phyloP scores from a whole-genome alignment of 1,140 invertebrate genomes.

The Drosophila persimilis region DNA sequence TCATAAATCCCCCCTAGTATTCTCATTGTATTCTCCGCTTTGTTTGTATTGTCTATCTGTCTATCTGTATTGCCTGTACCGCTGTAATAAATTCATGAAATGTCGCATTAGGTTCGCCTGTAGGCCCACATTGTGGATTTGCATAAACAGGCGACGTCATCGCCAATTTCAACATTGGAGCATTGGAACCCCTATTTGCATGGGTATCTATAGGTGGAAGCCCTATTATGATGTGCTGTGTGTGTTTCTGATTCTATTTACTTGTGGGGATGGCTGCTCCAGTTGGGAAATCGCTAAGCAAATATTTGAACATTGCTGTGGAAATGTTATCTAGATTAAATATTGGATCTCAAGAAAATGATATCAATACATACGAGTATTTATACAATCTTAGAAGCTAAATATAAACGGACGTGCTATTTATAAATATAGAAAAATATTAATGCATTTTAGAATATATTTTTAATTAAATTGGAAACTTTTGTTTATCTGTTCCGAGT shows the following conservation, averaged over 20 bases:
- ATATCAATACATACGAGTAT: too few relatives aligned
- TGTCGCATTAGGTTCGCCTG: constrained; percentile 11
- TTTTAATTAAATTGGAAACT: too few relatives aligned
- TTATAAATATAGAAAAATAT: too few relatives aligned
- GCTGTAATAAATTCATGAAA: constrained; percentile 60
- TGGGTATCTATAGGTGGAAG: constrained; percentile 37
- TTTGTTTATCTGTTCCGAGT: too few relatives aligned
- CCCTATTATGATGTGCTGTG: constrained; percentile 44
- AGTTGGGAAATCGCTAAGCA: too few relatives aligned
- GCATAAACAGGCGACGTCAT: constrained; percentile 66
- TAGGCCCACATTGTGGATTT: constrained; percentile 37
- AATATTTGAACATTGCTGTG: too few relatives aligned
- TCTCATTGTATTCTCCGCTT: neutral
- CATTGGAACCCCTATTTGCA: constrained; percentile 28
- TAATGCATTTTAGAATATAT: too few relatives aligned
- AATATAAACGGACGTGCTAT: too few relatives aligned
- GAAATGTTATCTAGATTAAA: too few relatives aligned
- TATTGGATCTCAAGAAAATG: too few relatives aligned
- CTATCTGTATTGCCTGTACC: constrained; percentile 36
- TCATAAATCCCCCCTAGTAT: constrained; percentile 6
- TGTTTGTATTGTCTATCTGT: constrained; percentile 1
- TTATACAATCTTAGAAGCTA: too few relatives aligned
- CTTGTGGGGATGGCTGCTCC: too few relatives aligned
- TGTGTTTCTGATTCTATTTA: constrained; percentile 27
- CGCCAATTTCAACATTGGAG: constrained; percentile 53